Evolutionary conservation across 2,113 vertebrate genomes (phyloP), one percentile per base, ranked within the genome.

Genomic region (Carollia perspicillata): DNA sequence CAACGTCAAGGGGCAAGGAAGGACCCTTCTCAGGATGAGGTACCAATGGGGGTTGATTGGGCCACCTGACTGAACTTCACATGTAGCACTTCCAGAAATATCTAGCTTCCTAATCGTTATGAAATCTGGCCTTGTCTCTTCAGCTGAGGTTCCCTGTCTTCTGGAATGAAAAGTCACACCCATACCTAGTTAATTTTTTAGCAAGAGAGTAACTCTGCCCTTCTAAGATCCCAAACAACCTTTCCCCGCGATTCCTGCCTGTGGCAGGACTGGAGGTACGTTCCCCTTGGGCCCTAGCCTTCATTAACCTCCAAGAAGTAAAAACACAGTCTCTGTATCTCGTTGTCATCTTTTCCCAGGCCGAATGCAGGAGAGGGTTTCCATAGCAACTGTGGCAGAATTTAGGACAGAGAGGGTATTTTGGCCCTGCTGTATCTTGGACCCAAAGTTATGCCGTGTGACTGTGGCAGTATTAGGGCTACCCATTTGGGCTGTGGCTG

Each of bases 371-470:
- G 60, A 81, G 26, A 81, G 28, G 0, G 91, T 97, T 93, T 51
- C 87, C 91, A 97, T 96, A 79, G 93, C 49, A 96, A 97, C 94
- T n/a, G 42, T 2, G 28, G 81, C 40, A 92, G 95, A 89, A 96
- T 92, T 97, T 91, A 97, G 95, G 93, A 85, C 93, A 93, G 5
- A 60, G 79, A 74, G 49, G 63, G 75, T 92, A 92, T 94, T 94
- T 95, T 89, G 85, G 93, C 83, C 42, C 53, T 74, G 72, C 72
- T 84, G 60, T n/a, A 60, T 75, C 79, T 87, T 86, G 95, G 86
- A 94, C 94, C 93, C 74, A 83, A 95, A 91, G 55, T 47, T 84
- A 75, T 30, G 35, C 55, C 6, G 2, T 47, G 37, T 55, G 91
- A 88, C 3, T 12, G 9, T 85, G 69, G 53, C 20, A 22, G 30